These are phyloP conservation scores for Butorides virescens DNA, from an alignment of 2,113 vertebrate genomes.

Conservation along the genomic window DNA sequence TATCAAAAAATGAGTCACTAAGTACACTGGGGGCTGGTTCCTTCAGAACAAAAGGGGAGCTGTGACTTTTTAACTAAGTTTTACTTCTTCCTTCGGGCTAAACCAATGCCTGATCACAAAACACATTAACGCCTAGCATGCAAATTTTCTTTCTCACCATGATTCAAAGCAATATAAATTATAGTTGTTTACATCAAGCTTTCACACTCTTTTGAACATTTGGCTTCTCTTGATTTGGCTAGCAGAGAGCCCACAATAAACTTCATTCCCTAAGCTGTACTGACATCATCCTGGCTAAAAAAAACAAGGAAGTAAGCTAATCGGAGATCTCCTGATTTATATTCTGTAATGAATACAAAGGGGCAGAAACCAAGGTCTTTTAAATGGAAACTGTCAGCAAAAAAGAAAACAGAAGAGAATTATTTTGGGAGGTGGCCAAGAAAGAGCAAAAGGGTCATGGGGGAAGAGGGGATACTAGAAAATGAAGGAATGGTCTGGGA, in stretches of 20 bases:
- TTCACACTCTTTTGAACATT: not conserved
- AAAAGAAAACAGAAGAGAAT: constrained; percentile 62
- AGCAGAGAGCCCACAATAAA: not conserved
- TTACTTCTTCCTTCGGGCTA: constrained; percentile 14
- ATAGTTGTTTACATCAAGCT: not conserved
- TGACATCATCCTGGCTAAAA: constrained; percentile 47
- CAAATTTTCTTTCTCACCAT: not conserved
- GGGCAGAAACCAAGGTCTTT: constrained; percentile 59
- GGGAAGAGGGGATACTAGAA: not conserved
- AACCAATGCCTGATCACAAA: not conserved
- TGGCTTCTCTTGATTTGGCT: not conserved
- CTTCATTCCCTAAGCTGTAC: not conserved
- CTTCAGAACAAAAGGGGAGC: not conserved
- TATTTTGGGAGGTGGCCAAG: constrained; percentile 47
- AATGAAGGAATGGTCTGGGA: not conserved
- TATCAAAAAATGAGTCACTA: constrained; percentile 28
- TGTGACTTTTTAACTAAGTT: constrained; percentile 36
- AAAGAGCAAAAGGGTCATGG: constrained; percentile 11
- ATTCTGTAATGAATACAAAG: constrained; percentile 63
- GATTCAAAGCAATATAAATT: constrained; percentile 25
- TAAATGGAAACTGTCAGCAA: constrained; percentile 62
- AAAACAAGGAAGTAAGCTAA: constrained; percentile 59
- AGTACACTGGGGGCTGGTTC: not conserved
- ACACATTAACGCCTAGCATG: not conserved
- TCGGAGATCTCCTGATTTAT: constrained; percentile 62